Conservation (phyloP, 2,113 vertebrate species). For the Rhagologus leucostigma region DNA sequence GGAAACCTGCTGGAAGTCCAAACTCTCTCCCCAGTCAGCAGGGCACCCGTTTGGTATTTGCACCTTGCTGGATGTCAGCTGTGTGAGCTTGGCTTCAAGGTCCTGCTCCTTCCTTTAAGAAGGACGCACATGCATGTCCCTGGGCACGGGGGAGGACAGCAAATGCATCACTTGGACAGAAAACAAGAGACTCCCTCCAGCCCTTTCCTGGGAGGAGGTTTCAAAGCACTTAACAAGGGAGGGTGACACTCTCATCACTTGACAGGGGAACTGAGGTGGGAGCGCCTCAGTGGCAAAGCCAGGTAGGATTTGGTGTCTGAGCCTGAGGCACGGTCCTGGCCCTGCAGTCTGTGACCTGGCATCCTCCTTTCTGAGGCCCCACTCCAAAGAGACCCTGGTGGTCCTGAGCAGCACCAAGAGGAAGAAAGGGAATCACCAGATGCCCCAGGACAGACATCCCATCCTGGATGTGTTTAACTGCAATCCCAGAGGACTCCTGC, state of each 20-base stretch:
- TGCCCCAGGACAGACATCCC: not conserved
- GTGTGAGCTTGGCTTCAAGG: not conserved
- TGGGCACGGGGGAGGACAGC: not conserved
- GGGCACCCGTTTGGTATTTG: not conserved
- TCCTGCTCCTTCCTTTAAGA: not conserved
- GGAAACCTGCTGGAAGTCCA: not conserved
- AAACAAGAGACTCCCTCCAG: not conserved
- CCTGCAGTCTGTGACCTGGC: not conserved
- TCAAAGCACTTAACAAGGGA: not conserved
- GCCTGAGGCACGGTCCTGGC: not conserved
- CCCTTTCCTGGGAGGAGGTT: not conserved
- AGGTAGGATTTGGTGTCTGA: not conserved
- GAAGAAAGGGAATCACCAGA: not conserved
- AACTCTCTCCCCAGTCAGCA: not conserved
- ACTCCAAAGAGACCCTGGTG: not conserved
- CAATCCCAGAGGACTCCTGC: not conserved
- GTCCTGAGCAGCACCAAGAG: not conserved
- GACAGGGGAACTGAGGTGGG: not conserved
- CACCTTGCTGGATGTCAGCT: not conserved
- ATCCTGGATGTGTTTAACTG: not conserved
- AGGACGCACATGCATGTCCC: not conserved
- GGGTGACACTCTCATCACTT: not conserved
- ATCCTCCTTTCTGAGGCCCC: not conserved
- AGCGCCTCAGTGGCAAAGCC: not conserved
- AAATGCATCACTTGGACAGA: not conserved